Percentiles rank a stretch among this genome's conserved stretches.
Evolutionary conservation across 1,140 invertebrate genomes (phyloP).

Genomic region (Anastrepha ludens): DNA sequence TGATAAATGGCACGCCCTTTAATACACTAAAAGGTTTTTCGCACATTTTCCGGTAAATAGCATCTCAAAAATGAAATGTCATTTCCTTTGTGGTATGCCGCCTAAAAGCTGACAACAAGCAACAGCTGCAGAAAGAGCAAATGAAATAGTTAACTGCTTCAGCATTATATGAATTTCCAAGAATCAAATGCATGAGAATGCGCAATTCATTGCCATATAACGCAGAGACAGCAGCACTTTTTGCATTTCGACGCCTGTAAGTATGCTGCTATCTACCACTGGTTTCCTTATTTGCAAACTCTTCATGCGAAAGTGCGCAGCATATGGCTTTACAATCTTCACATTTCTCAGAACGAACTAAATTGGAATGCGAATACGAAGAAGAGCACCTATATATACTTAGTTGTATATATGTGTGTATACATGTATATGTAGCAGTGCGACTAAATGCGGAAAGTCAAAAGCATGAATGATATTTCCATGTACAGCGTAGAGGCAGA

Average conservation of each 20-base stretch:
- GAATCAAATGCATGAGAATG: background rate
- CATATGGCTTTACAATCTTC: slow-evolving; percentile 33
- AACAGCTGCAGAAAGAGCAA: background rate
- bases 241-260: background rate
- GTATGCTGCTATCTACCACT: slow-evolving; percentile 12
- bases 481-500: background rate
- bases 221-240: background rate
- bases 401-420: background rate
- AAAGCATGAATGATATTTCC: background rate
- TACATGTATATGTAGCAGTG: no score
- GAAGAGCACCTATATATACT: background rate
- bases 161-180: background rate
- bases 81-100: background rate
- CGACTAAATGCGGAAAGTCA: background rate
- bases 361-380: background rate
- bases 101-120: background rate
- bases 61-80: background rate
- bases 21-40: background rate
- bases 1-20: background rate
- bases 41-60: background rate
- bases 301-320: background rate
- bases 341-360: background rate
- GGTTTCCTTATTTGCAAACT: slow-evolving; percentile 1
- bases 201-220: background rate
- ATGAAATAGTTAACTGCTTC: background rate